phyloP scores from a whole-genome alignment of 2,888 invertebrate species.

The Hydropsyche betteni region DNA sequence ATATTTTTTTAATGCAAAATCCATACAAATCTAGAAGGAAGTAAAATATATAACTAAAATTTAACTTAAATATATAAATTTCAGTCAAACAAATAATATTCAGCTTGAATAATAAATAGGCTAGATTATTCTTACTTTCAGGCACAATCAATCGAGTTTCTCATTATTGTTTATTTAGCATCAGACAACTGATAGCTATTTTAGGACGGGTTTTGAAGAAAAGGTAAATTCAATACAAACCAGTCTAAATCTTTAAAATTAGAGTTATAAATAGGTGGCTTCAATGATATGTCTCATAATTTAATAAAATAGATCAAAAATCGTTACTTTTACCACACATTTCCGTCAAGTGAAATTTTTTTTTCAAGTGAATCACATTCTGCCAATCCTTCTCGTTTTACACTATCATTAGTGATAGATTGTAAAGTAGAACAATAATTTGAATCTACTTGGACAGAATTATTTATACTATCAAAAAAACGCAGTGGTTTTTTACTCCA shows the following conservation, averaged over 20 bases:
- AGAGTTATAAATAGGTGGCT: conserved; percentile 46
- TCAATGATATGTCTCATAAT: conserved; percentile 48
- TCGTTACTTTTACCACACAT: conserved; percentile 32
- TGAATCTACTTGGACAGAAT: conserved; percentile 58
- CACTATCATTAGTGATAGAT: conserved; percentile 52
- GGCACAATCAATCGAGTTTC: conserved; percentile 48
- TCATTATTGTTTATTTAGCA: conserved; percentile 44
- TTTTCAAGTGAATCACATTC: conserved; percentile 69
- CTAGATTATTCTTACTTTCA: conserved; percentile 51
- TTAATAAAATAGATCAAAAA: conserved; percentile 26
- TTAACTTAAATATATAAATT: conserved; percentile 44
- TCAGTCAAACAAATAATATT: conserved; percentile 50
- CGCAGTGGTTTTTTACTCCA: conserved; percentile 66
- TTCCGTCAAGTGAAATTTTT: conserved; percentile 54
- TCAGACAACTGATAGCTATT: conserved; percentile 42
- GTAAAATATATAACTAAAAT: conserved; percentile 1
- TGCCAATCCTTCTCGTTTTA: conserved; percentile 64
- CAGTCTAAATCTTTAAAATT: conserved; percentile 27
- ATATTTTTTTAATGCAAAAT: neutral
- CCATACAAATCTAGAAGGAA: neutral
- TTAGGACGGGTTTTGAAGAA: conserved; percentile 47
- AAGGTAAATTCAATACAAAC: conserved; percentile 35
- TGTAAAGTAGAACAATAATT: conserved; percentile 54
- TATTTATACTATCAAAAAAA: conserved; percentile 75
- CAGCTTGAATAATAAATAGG: conserved; percentile 51